A percentile compares a stretch with the other conserved stretches of the same genome.
Conservation (phyloP, 2,888 invertebrate genomes). For the Meiosimyza platycephala region DNA sequence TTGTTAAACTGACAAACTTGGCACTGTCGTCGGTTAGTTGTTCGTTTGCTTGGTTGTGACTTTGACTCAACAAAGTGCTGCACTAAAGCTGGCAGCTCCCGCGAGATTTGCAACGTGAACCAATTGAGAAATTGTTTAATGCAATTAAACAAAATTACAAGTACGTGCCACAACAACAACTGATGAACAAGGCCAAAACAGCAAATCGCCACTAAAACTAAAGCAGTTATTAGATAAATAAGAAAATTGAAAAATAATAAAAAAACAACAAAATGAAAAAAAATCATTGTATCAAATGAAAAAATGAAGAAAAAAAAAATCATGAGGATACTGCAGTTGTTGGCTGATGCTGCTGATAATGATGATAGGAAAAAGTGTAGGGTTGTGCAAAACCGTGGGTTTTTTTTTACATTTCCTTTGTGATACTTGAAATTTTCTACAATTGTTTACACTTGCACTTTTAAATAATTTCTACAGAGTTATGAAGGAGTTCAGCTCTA, state of each 20-base stretch:
- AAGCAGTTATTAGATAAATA: constrained; percentile 8
- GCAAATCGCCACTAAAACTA: constrained; percentile 25
- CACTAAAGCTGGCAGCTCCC: constrained; percentile 22
- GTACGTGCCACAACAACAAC: constrained; percentile 35
- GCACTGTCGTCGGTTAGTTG: not conserved
- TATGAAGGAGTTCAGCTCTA: too few relatives aligned
- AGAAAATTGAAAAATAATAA: not conserved
- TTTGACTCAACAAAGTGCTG: not conserved
- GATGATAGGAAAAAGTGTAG: constrained; percentile 10
- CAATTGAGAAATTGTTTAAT: constrained; percentile 33
- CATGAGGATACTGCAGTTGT: not conserved
- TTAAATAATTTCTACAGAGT: too few relatives aligned
- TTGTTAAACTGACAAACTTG: constrained; percentile 14
- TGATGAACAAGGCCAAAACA: constrained; percentile 3
- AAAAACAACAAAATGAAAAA: not conserved
- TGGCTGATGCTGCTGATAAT: not conserved
- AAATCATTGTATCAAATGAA: not conserved
- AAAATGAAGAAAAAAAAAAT: constrained; percentile 8
- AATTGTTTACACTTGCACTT: too few relatives aligned
- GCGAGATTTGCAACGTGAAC: constrained; percentile 23
- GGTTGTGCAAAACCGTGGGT: not conserved
- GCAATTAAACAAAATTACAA: constrained; percentile 37
- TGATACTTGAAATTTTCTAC: too few relatives aligned
- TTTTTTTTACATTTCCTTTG: too few relatives aligned
- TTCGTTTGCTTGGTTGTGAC: not conserved